These are phyloP conservation scores for Ageneiosus marmoratus DNA, from an alignment of 2,113 vertebrate species.

Conservation along the genomic window DNA sequence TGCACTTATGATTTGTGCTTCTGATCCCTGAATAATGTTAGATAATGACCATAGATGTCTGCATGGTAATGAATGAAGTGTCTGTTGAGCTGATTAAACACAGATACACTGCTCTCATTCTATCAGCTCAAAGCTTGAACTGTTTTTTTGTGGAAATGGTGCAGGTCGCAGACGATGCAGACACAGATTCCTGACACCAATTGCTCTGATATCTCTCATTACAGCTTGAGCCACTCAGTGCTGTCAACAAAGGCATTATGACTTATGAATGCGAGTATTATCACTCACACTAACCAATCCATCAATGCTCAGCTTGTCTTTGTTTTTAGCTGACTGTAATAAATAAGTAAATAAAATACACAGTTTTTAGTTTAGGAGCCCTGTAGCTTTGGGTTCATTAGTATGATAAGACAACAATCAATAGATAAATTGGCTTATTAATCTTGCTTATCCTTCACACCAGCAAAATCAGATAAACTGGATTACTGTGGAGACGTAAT, in stretches of 20 bases:
- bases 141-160: slow-evolving; percentile 3
- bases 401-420: slow-evolving; percentile 1
- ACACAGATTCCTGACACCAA: slow-evolving; percentile 1
- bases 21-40: neutral
- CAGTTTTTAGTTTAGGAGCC: neutral
- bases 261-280: neutral
- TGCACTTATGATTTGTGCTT: neutral
- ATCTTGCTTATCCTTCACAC: slow-evolving; percentile 14
- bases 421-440: slow-evolving; percentile 35
- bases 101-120: neutral
- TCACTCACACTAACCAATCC: neutral
- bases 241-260: neutral
- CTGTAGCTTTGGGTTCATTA: neutral
- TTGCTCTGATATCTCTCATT: neutral
- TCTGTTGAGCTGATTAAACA: neutral
- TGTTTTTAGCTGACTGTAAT: neutral
- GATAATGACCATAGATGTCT: neutral
- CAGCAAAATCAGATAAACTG: slow-evolving; percentile 30
- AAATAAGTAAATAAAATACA: slow-evolving; percentile 9
- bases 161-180: neutral
- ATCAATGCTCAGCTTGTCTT: neutral
- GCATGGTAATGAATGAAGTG: neutral
- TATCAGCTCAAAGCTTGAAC: neutral
- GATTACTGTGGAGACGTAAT: slow-evolving; percentile 29
- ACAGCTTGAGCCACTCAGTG: neutral